phyloP scores from a whole-genome alignment of 2,113 vertebrate species.

The Salvelinus alpinus region DNA sequence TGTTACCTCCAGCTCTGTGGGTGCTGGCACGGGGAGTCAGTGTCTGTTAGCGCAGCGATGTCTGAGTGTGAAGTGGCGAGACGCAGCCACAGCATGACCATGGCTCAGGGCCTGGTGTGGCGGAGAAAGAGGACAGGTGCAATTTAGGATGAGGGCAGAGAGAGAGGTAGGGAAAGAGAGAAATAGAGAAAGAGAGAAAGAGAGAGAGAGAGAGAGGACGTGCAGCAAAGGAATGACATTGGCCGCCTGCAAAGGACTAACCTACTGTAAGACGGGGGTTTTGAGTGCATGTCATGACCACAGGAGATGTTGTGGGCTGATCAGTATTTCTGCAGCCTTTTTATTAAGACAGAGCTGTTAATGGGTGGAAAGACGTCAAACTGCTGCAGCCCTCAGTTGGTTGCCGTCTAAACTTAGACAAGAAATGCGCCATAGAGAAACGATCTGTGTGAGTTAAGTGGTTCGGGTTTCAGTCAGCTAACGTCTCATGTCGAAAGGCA shows the following conservation, averaged over 20 bases:
- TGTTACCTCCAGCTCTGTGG: slow-evolving; percentile 1
- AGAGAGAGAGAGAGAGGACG: not conserved
- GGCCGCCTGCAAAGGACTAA: too few species aligned
- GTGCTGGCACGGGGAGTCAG: not conserved
- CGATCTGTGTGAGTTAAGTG: slow-evolving; percentile 42
- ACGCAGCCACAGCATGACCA: slow-evolving; percentile 51
- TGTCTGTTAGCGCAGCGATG: slow-evolving; percentile 7
- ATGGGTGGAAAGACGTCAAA: slow-evolving; percentile 52
- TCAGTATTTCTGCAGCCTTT: not conserved
- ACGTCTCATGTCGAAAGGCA: slow-evolving; percentile 27
- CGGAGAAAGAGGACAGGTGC: slow-evolving; percentile 47
- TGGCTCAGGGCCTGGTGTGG: slow-evolving; percentile 47
- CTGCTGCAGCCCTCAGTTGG: slow-evolving; percentile 58
- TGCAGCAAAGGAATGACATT: slow-evolving; percentile 10
- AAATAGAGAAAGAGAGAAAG: not conserved
- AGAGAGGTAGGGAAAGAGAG: not conserved
- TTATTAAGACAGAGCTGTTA: slow-evolving; percentile 38
- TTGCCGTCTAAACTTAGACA: slow-evolving; percentile 66
- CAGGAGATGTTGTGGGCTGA: not conserved
- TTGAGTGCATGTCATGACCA: too few species aligned
- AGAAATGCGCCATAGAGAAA: slow-evolving; percentile 68
- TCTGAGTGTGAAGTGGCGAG: slow-evolving; percentile 51
- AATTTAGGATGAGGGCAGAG: slow-evolving; percentile 37
- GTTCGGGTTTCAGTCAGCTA: slow-evolving; percentile 27
- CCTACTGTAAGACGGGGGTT: too few species aligned